phyloP scores from a whole-genome alignment of 1,140 invertebrate species.

The Ooceraea biroi region DNA sequence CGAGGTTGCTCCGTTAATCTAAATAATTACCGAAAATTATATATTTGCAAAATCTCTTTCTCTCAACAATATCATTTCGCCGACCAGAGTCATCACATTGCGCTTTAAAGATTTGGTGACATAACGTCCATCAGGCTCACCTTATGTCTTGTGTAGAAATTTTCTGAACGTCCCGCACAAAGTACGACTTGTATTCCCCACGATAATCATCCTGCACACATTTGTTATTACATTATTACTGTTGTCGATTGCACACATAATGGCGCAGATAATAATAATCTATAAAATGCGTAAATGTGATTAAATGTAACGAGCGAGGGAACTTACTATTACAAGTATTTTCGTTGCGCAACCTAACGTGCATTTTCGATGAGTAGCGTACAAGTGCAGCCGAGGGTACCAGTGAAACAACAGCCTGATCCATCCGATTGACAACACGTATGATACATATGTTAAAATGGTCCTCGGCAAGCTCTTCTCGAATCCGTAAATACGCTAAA shows the following conservation, averaged over 20 bases:
- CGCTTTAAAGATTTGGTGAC: background rate
- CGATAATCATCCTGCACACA: conserved; percentile 90
- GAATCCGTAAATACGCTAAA: conserved; percentile 90
- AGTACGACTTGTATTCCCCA: conserved; percentile 89
- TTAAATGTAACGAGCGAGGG: background rate
- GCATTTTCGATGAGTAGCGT: conserved; percentile 91
- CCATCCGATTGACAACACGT: conserved; percentile 90
- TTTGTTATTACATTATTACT: conserved; percentile 45
- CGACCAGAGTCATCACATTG: too few species aligned
- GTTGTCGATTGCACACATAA: background rate
- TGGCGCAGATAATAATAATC: background rate
- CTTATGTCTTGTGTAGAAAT: conserved; percentile 86
- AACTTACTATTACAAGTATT: conserved; percentile 91
- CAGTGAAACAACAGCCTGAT: conserved; percentile 94
- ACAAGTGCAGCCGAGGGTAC: conserved; percentile 93
- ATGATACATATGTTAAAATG: conserved; percentile 88
- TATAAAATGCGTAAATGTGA: background rate
- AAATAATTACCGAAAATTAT: too few species aligned
- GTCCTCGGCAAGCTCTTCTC: conserved; percentile 85
- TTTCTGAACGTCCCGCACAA: conserved; percentile 88
- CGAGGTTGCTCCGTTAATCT: too few species aligned
- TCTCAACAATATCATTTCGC: too few species aligned
- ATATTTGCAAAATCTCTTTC: too few species aligned
- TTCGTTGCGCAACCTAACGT: conserved; percentile 91
- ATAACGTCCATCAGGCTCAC: conserved; percentile 77